Percentiles rank a stretch among this genome's conserved stretches.
Conservation (phyloP, 2,113 vertebrate species). For the Forbesichthys papilliferus region DNA sequence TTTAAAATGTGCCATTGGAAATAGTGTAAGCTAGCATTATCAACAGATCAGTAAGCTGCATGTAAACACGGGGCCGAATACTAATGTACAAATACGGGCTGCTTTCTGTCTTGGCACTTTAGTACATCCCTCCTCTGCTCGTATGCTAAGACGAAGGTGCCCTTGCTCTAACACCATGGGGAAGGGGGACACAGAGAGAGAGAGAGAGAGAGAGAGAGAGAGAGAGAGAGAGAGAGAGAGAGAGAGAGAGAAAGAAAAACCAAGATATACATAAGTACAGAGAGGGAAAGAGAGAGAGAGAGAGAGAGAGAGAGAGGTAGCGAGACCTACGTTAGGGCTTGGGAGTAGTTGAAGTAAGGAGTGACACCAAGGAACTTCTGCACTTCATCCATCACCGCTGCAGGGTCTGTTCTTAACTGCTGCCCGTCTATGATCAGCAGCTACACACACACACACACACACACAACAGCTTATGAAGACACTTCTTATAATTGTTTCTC, state of each 20-base stretch:
- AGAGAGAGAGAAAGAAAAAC: not conserved
- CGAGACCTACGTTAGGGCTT: slow-evolving; percentile 89
- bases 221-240: slow-evolving; percentile 7
- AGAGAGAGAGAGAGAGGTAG: slow-evolving; percentile 7
- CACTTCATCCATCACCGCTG: slow-evolving; percentile 93
- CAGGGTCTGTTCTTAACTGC: slow-evolving; percentile 89
- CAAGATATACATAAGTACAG: slow-evolving; percentile 2
- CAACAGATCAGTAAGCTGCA: not conserved
- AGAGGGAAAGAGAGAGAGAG: slow-evolving; percentile 5
- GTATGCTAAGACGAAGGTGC: slow-evolving; percentile 1
- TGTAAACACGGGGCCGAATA: not conserved
- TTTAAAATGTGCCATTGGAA: not conserved
- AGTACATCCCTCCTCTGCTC: not conserved
- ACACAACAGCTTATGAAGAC: slow-evolving; percentile 1
- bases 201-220: not conserved
- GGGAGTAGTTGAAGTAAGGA: slow-evolving; percentile 94
- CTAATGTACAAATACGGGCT: not conserved
- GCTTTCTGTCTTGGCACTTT: not conserved
- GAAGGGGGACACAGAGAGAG: not conserved
- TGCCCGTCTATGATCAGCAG: slow-evolving; percentile 96
- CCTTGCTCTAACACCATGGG: not conserved
- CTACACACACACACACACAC: slow-evolving; percentile 63
- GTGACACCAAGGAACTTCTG: slow-evolving; percentile 95
- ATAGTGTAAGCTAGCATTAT: not conserved
- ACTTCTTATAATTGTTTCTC: too few species aligned